Percentiles rank a stretch among this genome's conserved stretches.
phyloP scores from a whole-genome alignment of 1,140 invertebrate species.

The Drosophila equinoxialis region DNA sequence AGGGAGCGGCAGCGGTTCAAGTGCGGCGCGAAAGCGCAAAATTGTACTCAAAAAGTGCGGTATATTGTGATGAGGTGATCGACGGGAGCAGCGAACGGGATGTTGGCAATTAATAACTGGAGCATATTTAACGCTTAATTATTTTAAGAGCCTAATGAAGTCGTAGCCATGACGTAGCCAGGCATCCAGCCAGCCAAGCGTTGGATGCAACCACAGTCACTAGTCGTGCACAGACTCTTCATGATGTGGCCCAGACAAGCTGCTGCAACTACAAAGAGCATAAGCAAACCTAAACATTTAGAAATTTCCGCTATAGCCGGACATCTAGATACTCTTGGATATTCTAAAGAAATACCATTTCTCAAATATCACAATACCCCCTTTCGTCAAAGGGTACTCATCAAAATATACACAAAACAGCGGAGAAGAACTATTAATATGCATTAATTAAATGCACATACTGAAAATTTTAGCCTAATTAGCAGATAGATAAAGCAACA shows the following conservation, averaged over 20 bases:
- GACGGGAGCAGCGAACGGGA: constrained; percentile 18
- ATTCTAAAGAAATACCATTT: neutral
- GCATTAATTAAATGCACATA: constrained; percentile 41
- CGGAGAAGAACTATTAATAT: constrained; percentile 11
- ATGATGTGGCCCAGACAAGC: constrained; percentile 56
- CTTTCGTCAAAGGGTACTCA: constrained; percentile 38
- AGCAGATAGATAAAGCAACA: constrained; percentile 52
- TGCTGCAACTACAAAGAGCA: constrained; percentile 25
- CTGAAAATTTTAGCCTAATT: constrained; percentile 59
- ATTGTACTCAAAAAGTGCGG: constrained; percentile 82
- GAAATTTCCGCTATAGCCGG: constrained; percentile 20
- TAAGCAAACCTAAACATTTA: constrained; percentile 27
- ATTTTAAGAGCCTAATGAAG: constrained; percentile 70
- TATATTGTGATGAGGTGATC: constrained; percentile 75
- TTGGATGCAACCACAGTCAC: constrained; percentile 65
- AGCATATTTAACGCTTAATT: constrained; percentile 79
- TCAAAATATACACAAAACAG: constrained; percentile 19
- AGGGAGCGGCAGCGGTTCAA: constrained; percentile 56
- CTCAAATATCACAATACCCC: neutral
- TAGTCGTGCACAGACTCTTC: constrained; percentile 69
- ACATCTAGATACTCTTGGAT: constrained; percentile 30
- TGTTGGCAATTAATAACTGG: constrained; percentile 71
- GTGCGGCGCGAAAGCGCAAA: constrained; percentile 74
- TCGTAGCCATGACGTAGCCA: constrained; percentile 53
- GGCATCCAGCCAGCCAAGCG: constrained; percentile 60